Evolutionary conservation across 2,888 invertebrate genomes (phyloP).

Genomic region (Plagodis dolabraria): DNA sequence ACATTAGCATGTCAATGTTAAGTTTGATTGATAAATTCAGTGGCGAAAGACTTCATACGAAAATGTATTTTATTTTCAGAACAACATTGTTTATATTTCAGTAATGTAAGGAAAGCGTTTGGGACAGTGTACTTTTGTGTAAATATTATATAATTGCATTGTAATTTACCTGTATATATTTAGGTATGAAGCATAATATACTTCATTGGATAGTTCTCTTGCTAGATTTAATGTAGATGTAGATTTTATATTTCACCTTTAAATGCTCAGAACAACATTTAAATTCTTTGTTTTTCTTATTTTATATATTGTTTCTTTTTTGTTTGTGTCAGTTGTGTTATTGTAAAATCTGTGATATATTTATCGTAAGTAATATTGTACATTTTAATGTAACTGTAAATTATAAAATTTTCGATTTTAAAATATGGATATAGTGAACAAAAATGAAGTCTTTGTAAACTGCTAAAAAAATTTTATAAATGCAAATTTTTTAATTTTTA

Average conservation of each 20-base stretch:
- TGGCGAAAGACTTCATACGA: conserved; percentile 10
- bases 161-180: conserved; percentile 66
- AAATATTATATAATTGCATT: conserved; percentile 46
- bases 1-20: conserved; percentile 26
- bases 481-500: too few relatives aligned
- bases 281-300: not conserved
- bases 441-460: conserved; percentile 14
- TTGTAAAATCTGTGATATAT: conserved; percentile 85
- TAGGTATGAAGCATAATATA: conserved; percentile 36
- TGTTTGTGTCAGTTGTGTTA: conserved; percentile 63
- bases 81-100: conserved; percentile 6
- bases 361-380: conserved; percentile 80
- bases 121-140: conserved; percentile 26
- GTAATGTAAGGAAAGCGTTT: not conserved
- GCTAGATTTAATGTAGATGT: conserved; percentile 63
- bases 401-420: conserved; percentile 58
- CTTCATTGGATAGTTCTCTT: conserved; percentile 58
- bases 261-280: conserved; percentile 30
- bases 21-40: conserved; percentile 27
- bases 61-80: conserved; percentile 17
- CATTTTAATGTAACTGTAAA: conserved; percentile 62
- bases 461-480: conserved; percentile 5
- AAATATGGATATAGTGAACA: conserved; percentile 49
- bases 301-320: conserved; percentile 20
- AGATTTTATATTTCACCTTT: conserved; percentile 61